Evolutionary conservation across 2,888 invertebrate genomes (phyloP), one percentile per base, ranked within the genome.

Genomic region (Coenonympha glycerion): DNA sequence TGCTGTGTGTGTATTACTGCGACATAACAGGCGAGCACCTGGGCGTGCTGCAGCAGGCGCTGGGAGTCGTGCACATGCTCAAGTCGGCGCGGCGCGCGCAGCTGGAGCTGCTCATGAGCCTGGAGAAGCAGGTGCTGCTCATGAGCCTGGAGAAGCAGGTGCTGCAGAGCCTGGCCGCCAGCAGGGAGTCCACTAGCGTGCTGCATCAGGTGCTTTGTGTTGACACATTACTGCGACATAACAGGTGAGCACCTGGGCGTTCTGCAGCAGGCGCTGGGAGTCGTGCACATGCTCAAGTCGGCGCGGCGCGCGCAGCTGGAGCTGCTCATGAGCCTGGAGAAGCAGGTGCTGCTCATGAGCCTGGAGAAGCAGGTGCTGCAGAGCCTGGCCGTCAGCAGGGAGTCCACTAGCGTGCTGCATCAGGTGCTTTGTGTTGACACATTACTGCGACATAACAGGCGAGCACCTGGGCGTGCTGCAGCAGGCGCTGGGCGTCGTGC

Each of bases 71-170:
- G 4, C 90, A 91, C 62, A 84, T 90, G 0, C 61, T 92, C 13
- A 90, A 90, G 61, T 89, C 90, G 0, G 85, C 88, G 0, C 80
- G 79, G 53, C 78, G 87, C 0, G 73, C 81, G 0, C 87, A 88
- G 51, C 73, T 89, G 18, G 92, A 92, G 50, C 73, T 91, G 15
- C 68, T 92, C 3, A 85, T 88, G 65, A 90, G 88, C 56, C 73
- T 91, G 13, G 92, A 92, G 70, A 90, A 90, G 61, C n/a, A n/a
- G n/a, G n/a, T n/a, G n/a, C n/a, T n/a, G n/a, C n/a, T n/a, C n/a
- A n/a, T n/a, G n/a, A n/a, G n/a, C 56, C 73, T 91, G 13, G 92
- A 92, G 70, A 90, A 90, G 61, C 84, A 91, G 58, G 86, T 91
- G 49, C 66, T 90, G 18, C 89, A 91, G 66, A 87, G 78, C 57